Conservation (phyloP, 2,113 vertebrate genomes). For the Trogon melanurus region DNA sequence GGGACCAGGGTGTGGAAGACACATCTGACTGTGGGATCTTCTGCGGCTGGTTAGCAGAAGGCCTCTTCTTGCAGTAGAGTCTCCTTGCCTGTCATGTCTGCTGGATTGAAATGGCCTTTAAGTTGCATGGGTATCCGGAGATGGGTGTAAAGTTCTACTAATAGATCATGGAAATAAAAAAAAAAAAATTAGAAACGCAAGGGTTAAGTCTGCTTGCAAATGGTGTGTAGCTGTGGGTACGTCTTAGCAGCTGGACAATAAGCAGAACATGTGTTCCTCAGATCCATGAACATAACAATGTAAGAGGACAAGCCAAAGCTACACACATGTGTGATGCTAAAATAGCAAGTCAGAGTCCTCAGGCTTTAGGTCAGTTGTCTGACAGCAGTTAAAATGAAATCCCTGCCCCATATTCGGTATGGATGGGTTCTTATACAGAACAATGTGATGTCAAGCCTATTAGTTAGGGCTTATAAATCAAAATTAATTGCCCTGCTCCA, state of each 20-base stretch:
- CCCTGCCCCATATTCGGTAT: not conserved
- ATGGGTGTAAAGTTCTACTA: not conserved
- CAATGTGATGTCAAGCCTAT: not conserved
- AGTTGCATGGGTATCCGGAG: not conserved
- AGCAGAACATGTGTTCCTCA: not conserved
- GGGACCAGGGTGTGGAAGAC: not conserved
- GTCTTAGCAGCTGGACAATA: not conserved
- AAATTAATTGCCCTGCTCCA: not conserved
- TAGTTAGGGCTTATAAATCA: not conserved
- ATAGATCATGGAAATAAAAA: not conserved
- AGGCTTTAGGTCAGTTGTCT: constrained; percentile 13
- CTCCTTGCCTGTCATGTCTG: accelerated
- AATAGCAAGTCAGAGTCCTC: not conserved
- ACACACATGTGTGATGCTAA: not conserved
- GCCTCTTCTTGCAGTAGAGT: not conserved
- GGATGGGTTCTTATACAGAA: not conserved
- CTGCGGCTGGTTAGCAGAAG: not conserved
- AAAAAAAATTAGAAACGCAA: not conserved
- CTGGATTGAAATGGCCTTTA: not conserved
- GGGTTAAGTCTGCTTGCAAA: not conserved
- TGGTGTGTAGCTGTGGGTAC: not conserved
- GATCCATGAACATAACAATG: not conserved
- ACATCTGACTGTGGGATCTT: not conserved
- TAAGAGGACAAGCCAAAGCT: not conserved
- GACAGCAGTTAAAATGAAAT: not conserved